Evolutionary conservation across 2,888 invertebrate genomes (phyloP).

Genomic region (Trissolcus brochymenae): DNA sequence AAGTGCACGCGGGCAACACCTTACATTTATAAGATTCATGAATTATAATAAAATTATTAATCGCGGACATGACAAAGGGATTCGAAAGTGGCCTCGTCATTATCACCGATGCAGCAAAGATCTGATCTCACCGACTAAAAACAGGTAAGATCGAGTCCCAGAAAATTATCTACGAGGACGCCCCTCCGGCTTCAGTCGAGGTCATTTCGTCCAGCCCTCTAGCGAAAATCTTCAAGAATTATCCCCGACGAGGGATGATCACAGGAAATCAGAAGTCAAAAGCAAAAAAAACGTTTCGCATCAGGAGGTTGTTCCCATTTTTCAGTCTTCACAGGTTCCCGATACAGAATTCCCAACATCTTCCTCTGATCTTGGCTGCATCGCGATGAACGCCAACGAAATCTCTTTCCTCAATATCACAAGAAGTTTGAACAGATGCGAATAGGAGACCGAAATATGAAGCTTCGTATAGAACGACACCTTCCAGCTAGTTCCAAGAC

Average conservation of each 20-base stretch:
- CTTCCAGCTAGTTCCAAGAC: background rate
- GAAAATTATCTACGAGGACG: background rate
- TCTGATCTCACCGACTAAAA: background rate
- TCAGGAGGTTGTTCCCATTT: background rate
- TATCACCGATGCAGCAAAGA: background rate
- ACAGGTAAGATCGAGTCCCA: background rate
- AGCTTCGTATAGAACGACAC: background rate
- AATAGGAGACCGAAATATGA: background rate
- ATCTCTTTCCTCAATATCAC: background rate
- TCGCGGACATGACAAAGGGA: background rate
- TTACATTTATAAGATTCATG: too few species aligned
- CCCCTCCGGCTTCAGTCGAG: background rate
- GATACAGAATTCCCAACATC: too few species aligned
- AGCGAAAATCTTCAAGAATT: background rate
- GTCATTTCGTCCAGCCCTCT: background rate
- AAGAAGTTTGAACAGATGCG: background rate
- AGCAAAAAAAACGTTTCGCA: background rate
- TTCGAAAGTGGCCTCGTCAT: background rate
- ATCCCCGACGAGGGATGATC: background rate
- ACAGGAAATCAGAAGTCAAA: background rate
- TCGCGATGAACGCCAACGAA: slow-evolving; percentile 3
- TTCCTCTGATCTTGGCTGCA: background rate
- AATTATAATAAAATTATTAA: too few species aligned
- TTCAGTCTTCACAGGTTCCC: too few species aligned
- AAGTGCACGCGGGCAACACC: too few species aligned